Conservation (phyloP, 2,888 invertebrate genomes). For the Melitaea athalia region DNA sequence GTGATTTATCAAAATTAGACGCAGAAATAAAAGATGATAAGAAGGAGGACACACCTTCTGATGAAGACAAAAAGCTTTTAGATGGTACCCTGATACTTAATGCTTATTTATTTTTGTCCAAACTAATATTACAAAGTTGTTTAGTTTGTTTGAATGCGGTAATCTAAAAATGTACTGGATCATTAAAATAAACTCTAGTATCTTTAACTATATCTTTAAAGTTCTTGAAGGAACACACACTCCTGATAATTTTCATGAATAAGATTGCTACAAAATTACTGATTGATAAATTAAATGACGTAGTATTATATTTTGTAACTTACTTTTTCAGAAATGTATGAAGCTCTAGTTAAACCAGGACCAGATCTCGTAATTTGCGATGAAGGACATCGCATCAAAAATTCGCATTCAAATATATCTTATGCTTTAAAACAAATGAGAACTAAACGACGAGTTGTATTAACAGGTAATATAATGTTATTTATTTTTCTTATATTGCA, state of each 20-base stretch:
- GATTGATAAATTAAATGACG: background rate
- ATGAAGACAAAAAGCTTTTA: slow-evolving; percentile 87
- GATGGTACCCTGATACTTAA: slow-evolving; percentile 80
- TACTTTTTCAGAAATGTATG: slow-evolving; percentile 86
- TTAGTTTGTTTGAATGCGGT: no score
- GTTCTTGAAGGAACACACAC: no score
- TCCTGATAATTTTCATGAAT: no score
- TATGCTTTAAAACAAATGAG: slow-evolving; percentile 96
- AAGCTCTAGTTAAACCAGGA: slow-evolving; percentile 93
- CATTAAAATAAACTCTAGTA: no score
- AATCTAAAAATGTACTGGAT: no score
- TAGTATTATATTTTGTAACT: background rate
- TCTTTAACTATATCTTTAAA: no score
- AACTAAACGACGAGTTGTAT: slow-evolving; percentile 95
- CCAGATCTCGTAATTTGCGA: slow-evolving; percentile 98
- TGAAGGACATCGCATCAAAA: slow-evolving; percentile 98
- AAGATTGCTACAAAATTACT: no score
- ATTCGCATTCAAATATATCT: slow-evolving; percentile 98
- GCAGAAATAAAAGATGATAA: slow-evolving; percentile 74
- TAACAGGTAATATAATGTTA: slow-evolving; percentile 85
- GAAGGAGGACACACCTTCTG: slow-evolving; percentile 73
- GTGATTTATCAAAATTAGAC: slow-evolving; percentile 69
- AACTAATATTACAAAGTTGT: no score
- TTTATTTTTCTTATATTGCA: background rate
- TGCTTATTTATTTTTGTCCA: background rate